Conservation (phyloP, 2,113 vertebrate species). For the Helogale parvula region DNA sequence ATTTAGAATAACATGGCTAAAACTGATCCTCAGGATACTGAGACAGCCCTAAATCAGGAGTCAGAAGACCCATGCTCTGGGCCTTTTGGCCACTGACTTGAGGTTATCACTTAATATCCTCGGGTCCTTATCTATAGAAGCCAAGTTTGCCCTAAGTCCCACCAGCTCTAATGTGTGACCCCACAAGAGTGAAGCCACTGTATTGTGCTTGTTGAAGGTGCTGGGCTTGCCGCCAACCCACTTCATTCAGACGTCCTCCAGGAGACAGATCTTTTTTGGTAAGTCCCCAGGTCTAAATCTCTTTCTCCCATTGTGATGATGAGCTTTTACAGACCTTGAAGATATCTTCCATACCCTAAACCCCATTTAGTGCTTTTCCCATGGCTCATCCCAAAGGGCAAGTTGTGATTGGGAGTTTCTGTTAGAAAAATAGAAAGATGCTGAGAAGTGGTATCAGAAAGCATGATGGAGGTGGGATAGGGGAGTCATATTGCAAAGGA, state of each 20-base stretch:
- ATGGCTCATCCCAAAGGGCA: not conserved
- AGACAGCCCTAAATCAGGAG: not conserved
- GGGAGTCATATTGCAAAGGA: not conserved
- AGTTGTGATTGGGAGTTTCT: not conserved
- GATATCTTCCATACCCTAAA: not conserved
- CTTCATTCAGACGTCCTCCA: conserved; percentile 92
- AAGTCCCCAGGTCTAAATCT: conserved; percentile 70
- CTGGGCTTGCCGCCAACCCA: conserved; percentile 92
- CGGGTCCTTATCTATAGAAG: not conserved
- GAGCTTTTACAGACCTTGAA: not conserved
- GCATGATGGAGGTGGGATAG: not conserved
- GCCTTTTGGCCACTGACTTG: not conserved
- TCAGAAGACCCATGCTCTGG: not conserved
- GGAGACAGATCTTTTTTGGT: conserved; percentile 94
- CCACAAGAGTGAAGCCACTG: conserved; percentile 44
- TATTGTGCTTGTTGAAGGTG: conserved; percentile 86
- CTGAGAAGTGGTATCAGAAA: not conserved
- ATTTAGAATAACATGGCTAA: not conserved
- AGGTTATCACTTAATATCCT: not conserved
- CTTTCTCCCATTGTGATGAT: not conserved
- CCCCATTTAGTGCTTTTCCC: not conserved
- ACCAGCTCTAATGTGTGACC: not conserved
- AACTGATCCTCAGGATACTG: not conserved
- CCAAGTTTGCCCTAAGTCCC: not conserved
- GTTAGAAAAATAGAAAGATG: not conserved